Evolutionary conservation across 2,888 invertebrate genomes (phyloP).

Genomic region (Strigamia transsilvanica): DNA sequence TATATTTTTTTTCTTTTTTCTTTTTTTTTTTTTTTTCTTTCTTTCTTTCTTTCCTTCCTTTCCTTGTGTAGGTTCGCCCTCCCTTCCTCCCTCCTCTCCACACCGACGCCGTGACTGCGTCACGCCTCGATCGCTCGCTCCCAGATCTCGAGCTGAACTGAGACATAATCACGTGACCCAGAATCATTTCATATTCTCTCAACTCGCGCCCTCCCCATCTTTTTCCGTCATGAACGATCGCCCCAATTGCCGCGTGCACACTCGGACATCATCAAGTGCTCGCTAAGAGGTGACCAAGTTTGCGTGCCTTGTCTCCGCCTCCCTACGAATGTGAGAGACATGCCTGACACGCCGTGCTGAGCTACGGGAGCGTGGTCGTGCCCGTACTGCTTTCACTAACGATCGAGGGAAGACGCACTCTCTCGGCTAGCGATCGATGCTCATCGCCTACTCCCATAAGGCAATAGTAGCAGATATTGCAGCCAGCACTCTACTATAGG

Average conservation of each 20-base stretch:
- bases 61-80: neutral
- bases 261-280: constrained; percentile 51
- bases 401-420: constrained; percentile 38
- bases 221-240: constrained; percentile 54
- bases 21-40: neutral
- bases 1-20: neutral
- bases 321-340: constrained; percentile 15
- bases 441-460: constrained; percentile 35
- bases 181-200: constrained; percentile 55
- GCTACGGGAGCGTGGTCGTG: constrained; percentile 32
- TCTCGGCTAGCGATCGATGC: constrained; percentile 38
- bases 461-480: constrained; percentile 31
- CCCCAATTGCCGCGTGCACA: constrained; percentile 53
- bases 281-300: constrained; percentile 23
- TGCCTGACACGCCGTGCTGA: constrained; percentile 25
- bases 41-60: too few relatives aligned
- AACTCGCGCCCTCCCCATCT: constrained; percentile 49
- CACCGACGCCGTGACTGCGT: constrained; percentile 51
- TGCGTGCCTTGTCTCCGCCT: constrained; percentile 44
- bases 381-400: constrained; percentile 30
- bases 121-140: constrained; percentile 53
- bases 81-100: constrained; percentile 34
- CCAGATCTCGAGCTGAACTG: constrained; percentile 51
- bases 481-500: constrained; percentile 38
- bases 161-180: constrained; percentile 55